phyloP scores from a whole-genome alignment of 2,888 invertebrate species.

The Xestobium rufovillosum region DNA sequence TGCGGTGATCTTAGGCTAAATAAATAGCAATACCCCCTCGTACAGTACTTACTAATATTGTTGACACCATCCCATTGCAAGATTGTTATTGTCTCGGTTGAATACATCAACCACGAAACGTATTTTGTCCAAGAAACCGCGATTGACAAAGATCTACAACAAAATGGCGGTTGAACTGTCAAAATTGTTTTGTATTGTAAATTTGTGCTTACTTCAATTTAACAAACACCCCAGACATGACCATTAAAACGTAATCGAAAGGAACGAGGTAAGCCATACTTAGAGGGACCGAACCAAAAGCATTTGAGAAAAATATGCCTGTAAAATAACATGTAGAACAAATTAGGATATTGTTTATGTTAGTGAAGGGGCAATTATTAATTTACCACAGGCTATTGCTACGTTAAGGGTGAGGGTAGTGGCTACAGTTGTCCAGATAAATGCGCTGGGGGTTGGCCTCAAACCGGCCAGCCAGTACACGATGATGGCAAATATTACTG shows the following conservation, averaged over 20 bases:
- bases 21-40: too few relatives aligned
- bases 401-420: conserved; percentile 77
- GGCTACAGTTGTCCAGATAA: conserved; percentile 59
- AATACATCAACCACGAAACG: conserved; percentile 80
- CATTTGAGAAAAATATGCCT: conserved; percentile 80
- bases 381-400: conserved; percentile 78
- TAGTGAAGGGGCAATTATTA: too few relatives aligned
- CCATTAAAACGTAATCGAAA: conserved; percentile 79
- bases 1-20: too few relatives aligned
- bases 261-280: conserved; percentile 81
- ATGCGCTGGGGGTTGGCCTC: conserved; percentile 57
- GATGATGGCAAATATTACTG: conserved; percentile 70
- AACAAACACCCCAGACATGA: conserved; percentile 78
- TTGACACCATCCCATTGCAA: conserved; percentile 71
- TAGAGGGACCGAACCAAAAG: conserved; percentile 69
- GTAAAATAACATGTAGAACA: too few relatives aligned
- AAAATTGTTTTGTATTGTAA: conserved; percentile 7
- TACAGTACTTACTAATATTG: conserved; percentile 70
- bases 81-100: conserved; percentile 75
- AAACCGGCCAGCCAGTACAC: conserved; percentile 86
- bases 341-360: too few relatives aligned
- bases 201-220: conserved; percentile 59
- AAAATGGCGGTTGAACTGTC: conserved; percentile 2
- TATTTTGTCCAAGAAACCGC: conserved; percentile 71
- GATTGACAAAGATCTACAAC: conserved; percentile 58